A percentile compares a stretch with the other conserved stretches of the same genome.
phyloP scores from a whole-genome alignment of 2,888 invertebrate genomes.

The Cosmorhoe ocellata region DNA sequence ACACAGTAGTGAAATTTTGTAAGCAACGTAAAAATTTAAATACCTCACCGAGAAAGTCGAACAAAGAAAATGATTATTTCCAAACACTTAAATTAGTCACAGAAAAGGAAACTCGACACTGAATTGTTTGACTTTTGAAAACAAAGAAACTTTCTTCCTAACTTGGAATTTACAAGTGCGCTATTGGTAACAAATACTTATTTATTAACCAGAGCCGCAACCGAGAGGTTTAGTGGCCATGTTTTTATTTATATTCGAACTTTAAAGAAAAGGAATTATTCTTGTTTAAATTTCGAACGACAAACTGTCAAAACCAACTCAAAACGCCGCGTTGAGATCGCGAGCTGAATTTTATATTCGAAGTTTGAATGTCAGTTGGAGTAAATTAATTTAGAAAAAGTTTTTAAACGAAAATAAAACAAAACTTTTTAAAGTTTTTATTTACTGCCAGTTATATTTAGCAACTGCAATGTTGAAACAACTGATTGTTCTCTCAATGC shows the following conservation, averaged over 20 bases:
- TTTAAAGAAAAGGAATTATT: background rate
- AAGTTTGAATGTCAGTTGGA: background rate
- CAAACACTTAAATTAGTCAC: conserved; percentile 68
- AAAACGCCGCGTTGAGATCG: background rate
- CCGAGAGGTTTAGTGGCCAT: conserved; percentile 46
- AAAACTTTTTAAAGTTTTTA: too few relatives aligned
- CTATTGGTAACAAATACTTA: conserved; percentile 52
- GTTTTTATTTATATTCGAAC: conserved; percentile 14
- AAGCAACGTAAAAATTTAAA: conserved; percentile 59
- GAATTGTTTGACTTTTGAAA: conserved; percentile 65
- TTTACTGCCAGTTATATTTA: background rate
- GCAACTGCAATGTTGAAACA: conserved; percentile 50
- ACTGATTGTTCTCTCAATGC: conserved; percentile 47
- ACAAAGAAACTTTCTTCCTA: conserved; percentile 73
- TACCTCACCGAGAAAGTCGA: conserved; percentile 44
- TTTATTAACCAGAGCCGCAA: conserved; percentile 58
- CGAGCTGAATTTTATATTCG: background rate
- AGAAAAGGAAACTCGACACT: conserved; percentile 60
- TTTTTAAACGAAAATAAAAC: too few relatives aligned
- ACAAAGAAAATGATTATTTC: conserved; percentile 66
- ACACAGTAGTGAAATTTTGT: conserved; percentile 57
- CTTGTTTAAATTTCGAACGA: conserved; percentile 5
- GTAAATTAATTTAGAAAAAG: background rate
- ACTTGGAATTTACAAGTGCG: conserved; percentile 57
- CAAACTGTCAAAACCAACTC: background rate